Evolutionary conservation across 2,888 invertebrate genomes (phyloP), one percentile per base, ranked within the genome.

Genomic region (Opisthograptis luteolata): DNA sequence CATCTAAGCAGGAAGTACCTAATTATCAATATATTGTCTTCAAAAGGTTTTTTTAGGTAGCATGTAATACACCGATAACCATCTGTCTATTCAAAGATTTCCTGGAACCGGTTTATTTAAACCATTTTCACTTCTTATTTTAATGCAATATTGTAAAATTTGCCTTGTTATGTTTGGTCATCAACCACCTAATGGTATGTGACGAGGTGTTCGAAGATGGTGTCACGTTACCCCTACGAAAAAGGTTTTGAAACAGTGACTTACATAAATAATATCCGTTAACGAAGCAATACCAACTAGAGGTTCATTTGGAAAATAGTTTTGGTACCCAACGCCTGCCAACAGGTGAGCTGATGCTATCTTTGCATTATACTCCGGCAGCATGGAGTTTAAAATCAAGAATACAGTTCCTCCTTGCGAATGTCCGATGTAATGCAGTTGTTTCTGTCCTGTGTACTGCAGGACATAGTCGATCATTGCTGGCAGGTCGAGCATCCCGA

Each of bases 371-470:
- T 82, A 87, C 47, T 81, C 78, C 0, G 81, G 76, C 7, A 60
- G 55, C 68, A 84, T 61, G 1, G 84, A 75, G 20, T 63, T 74
- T 32, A 87, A 45, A 0, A 81, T 73, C 1, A 86, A 44, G 46
- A 85, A 86, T 0, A 54, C 68, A 0, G 88, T 86, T 0, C 84
- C 85, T 24, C 88, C 88, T 70, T 87, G 85, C 4, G 89, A 90
- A 66, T 84, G 85, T 0, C 89, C 89, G 5, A 89, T 69, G 35
- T 87, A 90, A 55, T 87, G 85, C 1, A 89, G 58, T 13, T 76
- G 67, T 0, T 70, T 52, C 7, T 62, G 66, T 0, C 68, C 67
- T 1, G 89, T 85, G 2, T 52, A 13, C 0, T 66, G 52, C 1
- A 89, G 55, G 9, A 73, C 63, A 17, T 81, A 84, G 55, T 89